phyloP scores from a whole-genome alignment of 1,140 invertebrate genomes.

The Ctenoplectra terminalis region DNA sequence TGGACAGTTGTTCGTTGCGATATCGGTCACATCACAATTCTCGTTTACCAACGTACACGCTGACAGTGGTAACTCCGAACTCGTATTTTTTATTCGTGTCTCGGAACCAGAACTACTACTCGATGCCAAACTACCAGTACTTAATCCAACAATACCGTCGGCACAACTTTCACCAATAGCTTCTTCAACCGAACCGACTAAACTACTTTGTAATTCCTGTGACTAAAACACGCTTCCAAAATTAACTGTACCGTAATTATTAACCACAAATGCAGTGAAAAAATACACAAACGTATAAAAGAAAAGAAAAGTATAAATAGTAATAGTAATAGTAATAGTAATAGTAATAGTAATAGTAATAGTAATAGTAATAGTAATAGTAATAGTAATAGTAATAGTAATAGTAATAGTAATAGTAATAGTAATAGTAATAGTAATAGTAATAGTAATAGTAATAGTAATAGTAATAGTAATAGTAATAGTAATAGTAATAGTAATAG shows the following conservation, averaged over 20 bases:
- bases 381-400: too few species aligned
- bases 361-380: too few species aligned
- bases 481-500: too few species aligned
- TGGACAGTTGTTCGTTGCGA: conserved; percentile 49
- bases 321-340: not conserved
- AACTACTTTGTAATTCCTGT: conserved; percentile 64
- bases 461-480: too few species aligned
- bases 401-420: too few species aligned
- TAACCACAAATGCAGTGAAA: not conserved
- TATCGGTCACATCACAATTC: conserved; percentile 68
- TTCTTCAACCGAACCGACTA: conserved; percentile 50
- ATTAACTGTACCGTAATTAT: not conserved
- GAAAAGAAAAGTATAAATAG: not conserved
- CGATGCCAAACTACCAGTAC: conserved; percentile 82
- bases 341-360: too few species aligned
- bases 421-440: too few species aligned
- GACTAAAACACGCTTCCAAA: conserved; percentile 1
- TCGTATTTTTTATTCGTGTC: conserved; percentile 68
- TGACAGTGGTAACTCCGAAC: conserved; percentile 58
- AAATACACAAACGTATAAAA: not conserved
- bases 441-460: too few species aligned
- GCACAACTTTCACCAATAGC: not conserved
- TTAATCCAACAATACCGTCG: conserved; percentile 76
- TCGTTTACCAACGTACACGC: conserved; percentile 67
- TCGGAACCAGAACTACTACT: conserved; percentile 82